These are phyloP conservation scores for Baccha elongata DNA, from an alignment of 2,888 invertebrate species.

Conservation along the genomic window DNA sequence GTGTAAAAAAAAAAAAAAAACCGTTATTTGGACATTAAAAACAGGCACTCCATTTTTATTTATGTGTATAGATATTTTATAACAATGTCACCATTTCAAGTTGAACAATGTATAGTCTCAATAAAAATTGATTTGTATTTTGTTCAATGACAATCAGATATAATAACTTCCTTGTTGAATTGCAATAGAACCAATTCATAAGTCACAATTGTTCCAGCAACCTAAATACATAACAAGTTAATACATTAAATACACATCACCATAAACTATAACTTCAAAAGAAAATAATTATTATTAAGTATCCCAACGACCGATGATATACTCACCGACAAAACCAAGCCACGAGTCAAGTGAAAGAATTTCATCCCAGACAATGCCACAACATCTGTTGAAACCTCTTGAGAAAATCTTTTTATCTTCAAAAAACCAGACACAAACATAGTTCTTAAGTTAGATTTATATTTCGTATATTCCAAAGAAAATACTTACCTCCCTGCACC, in stretches of 20 bases:
- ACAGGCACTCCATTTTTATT: too few relatives aligned
- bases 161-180: slow-evolving; percentile 78
- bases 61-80: too few relatives aligned
- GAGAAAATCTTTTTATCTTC: slow-evolving; percentile 81
- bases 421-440: slow-evolving; percentile 45
- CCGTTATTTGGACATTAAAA: too few relatives aligned
- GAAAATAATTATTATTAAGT: not conserved
- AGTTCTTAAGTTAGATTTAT: not conserved
- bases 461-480: not conserved
- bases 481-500: slow-evolving; percentile 82
- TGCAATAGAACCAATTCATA: slow-evolving; percentile 85
- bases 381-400: slow-evolving; percentile 80
- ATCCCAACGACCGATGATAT: not conserved
- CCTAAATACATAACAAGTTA: slow-evolving; percentile 78
- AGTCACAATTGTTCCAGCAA: slow-evolving; percentile 84
- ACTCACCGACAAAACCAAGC: slow-evolving; percentile 79
- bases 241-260: not conserved
- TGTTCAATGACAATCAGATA: slow-evolving; percentile 31
- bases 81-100: too few relatives aligned
- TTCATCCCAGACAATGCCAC: slow-evolving; percentile 81
- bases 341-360: slow-evolving; percentile 80
- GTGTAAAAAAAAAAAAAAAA: too few relatives aligned
- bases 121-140: too few relatives aligned
- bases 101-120: too few relatives aligned
- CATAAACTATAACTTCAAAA: not conserved